phyloP scores from a whole-genome alignment of 64 coral and sea anemone species.

The Porites lutea region DNA sequence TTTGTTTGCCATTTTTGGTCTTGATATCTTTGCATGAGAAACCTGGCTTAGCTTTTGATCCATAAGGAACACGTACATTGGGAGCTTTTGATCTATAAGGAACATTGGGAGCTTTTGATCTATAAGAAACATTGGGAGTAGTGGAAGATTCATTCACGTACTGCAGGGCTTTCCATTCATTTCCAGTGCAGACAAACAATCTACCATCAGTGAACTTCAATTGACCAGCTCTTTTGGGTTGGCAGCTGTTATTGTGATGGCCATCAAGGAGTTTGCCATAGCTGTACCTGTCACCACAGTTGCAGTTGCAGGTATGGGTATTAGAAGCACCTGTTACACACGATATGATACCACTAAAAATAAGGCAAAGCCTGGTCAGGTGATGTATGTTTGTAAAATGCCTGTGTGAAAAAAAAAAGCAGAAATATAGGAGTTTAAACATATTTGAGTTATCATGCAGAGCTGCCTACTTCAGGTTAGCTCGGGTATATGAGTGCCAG shows the following conservation, averaged over 20 bases:
- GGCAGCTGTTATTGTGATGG: background rate
- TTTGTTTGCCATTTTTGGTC: background rate
- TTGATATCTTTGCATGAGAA: background rate
- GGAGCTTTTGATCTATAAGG: background rate
- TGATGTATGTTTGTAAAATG: no score
- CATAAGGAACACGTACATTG: no score
- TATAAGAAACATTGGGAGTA: background rate
- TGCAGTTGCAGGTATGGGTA: background rate
- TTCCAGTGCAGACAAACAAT: background rate
- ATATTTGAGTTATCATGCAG: no score
- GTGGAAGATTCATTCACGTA: background rate
- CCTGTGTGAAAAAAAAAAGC: no score
- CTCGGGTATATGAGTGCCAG: no score
- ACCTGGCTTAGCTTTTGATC: background rate
- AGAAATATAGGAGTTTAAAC: no score
- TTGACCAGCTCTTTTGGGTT: background rate
- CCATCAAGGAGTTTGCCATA: background rate
- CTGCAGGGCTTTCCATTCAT: background rate
- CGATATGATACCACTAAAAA: no score
- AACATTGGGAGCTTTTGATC: background rate
- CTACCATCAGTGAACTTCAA: background rate
- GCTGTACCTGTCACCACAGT: background rate
- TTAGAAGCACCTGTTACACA: background rate
- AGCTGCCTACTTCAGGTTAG: no score
- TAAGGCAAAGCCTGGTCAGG: no score